Evolutionary conservation across 2,797 vertebrate genomes (phyloP).

Genomic region (Brachymystax lenok): DNA sequence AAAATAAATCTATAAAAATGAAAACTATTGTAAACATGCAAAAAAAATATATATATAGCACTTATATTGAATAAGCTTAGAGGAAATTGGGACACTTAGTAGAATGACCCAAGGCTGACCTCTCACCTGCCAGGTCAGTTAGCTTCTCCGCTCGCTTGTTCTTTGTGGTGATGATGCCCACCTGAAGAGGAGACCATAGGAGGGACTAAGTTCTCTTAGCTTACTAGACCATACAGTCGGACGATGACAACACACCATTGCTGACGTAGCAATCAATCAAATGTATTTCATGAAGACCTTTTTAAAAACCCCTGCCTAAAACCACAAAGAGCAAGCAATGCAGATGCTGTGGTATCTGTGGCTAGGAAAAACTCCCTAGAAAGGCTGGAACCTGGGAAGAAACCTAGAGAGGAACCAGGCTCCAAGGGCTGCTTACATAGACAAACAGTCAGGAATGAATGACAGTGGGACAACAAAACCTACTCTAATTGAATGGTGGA

Average conservation of each 20-base stretch:
- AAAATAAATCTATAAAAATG: background rate
- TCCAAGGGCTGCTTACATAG: background rate
- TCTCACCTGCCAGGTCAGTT: slow-evolving; percentile 92
- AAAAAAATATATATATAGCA: background rate
- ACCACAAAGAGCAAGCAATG: too few relatives aligned
- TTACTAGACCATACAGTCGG: background rate
- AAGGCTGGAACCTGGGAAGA: too few relatives aligned
- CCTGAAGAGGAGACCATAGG: slow-evolving; percentile 61
- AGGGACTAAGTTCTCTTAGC: background rate
- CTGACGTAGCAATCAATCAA: too few relatives aligned
- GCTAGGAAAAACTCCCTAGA: too few relatives aligned
- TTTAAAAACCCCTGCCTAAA: too few relatives aligned
- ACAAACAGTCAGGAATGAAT: background rate
- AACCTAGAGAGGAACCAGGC: too few relatives aligned
- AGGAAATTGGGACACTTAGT: background rate
- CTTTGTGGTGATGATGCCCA: slow-evolving; percentile 93
- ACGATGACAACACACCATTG: background rate
- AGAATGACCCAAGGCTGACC: background rate
- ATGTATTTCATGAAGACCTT: too few relatives aligned
- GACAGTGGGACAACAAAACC: background rate
- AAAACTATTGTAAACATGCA: background rate
- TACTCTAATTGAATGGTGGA: background rate
- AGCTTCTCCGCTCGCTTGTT: slow-evolving; percentile 96
- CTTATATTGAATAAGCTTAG: background rate
- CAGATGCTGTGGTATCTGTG: too few relatives aligned